Evolutionary conservation across 1,140 invertebrate genomes (phyloP).

Genomic region (Dendrolimus punctatus): DNA sequence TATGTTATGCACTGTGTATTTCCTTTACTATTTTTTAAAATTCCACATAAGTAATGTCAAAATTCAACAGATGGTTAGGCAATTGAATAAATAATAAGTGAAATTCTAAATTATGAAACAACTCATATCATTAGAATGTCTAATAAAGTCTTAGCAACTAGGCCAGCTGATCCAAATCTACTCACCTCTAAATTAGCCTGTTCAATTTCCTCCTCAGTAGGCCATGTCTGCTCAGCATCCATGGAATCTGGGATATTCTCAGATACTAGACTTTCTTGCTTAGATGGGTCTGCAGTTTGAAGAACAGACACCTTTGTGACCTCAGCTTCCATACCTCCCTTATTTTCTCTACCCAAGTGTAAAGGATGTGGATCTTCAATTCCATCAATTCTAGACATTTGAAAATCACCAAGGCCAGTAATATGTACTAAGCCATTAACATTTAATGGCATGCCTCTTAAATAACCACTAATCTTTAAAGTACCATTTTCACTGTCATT

Average conservation of each 20-base stretch:
- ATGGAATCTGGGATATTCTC: slow-evolving; percentile 92
- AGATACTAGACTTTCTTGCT: slow-evolving; percentile 83
- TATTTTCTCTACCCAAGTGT: slow-evolving; percentile 67
- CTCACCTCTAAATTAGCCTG: slow-evolving; percentile 77
- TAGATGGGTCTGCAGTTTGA: slow-evolving; percentile 76
- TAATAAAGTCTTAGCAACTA: too few relatives aligned
- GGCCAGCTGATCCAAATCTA: background rate
- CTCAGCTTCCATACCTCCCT: slow-evolving; percentile 52
- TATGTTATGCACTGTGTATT: too few relatives aligned
- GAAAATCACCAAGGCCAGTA: slow-evolving; percentile 92
- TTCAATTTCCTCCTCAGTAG: slow-evolving; percentile 91
- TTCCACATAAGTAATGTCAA: too few relatives aligned
- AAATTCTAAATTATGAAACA: too few relatives aligned
- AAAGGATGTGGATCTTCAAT: slow-evolving; percentile 83
- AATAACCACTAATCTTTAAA: slow-evolving; percentile 88
- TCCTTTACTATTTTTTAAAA: too few relatives aligned
- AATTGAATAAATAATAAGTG: too few relatives aligned
- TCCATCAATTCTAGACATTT: slow-evolving; percentile 87
- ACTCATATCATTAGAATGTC: too few relatives aligned
- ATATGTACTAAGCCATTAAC: slow-evolving; percentile 93
- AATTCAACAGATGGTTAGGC: too few relatives aligned
- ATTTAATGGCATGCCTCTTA: slow-evolving; percentile 85
- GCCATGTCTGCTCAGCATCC: slow-evolving; percentile 97
- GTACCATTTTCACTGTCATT: slow-evolving; percentile 76
- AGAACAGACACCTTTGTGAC: slow-evolving; percentile 70